phyloP scores from a whole-genome alignment of 2,888 invertebrate species.

The Scaptomyza caliginosa region DNA sequence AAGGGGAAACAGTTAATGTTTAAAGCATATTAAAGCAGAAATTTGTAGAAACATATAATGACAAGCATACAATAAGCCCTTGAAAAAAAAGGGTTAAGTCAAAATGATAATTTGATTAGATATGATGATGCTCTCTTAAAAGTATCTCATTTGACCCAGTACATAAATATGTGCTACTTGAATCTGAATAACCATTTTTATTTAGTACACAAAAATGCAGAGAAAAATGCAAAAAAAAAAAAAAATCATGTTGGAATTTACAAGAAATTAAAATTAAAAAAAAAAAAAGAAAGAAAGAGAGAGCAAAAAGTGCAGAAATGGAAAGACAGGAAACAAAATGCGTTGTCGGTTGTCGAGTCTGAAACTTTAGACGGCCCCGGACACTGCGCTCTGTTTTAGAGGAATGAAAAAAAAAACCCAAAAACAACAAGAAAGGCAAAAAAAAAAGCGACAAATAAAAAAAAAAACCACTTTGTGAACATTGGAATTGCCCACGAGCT shows the following conservation, averaged over 20 bases:
- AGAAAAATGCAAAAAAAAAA: neutral
- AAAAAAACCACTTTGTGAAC: conserved; percentile 5
- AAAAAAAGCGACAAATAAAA: neutral
- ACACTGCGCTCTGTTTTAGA: neutral
- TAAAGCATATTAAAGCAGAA: no score
- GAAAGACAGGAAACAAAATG: conserved; percentile 1
- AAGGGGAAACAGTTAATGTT: neutral
- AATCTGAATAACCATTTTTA: neutral
- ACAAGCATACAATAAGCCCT: no score
- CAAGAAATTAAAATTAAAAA: neutral
- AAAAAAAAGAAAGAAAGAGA: no score
- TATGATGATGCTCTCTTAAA: neutral
- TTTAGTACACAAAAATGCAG: neutral
- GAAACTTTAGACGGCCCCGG: conserved; percentile 1
- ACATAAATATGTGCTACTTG: conserved; percentile 1
- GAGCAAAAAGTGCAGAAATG: neutral
- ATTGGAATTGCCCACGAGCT: conserved; percentile 44
- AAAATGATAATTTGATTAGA: neutral
- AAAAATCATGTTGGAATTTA: neutral
- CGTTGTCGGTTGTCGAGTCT: conserved; percentile 6
- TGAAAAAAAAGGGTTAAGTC: no score
- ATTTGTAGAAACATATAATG: no score
- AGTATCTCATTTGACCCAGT: neutral
- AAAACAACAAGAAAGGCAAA: neutral
- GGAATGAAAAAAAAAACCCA: neutral